Evolutionary conservation across 2,888 invertebrate species (phyloP).

Genomic region (Nephrotoma guestfalica): DNA sequence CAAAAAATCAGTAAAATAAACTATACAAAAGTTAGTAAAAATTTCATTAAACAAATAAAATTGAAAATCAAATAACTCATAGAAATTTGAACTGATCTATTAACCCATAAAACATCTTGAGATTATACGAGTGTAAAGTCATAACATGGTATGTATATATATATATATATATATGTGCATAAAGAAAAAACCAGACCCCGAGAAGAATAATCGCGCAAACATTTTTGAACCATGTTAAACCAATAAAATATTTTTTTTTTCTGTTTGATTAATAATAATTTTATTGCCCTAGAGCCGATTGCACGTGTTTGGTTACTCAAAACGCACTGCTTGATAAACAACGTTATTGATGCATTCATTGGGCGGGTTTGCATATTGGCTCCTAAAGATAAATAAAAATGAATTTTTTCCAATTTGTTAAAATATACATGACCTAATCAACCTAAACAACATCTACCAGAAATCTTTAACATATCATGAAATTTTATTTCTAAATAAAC

Average conservation of each 20-base stretch:
- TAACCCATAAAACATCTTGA: neutral
- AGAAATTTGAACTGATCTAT: neutral
- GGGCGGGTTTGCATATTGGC: neutral
- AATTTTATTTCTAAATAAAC: neutral
- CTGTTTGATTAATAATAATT: neutral
- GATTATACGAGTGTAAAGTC: neutral
- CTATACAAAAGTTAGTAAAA: neutral
- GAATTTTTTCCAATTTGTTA: neutral
- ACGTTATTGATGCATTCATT: neutral
- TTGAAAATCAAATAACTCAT: neutral
- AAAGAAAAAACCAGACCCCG: neutral
- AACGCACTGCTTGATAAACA: neutral
- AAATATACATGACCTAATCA: neutral
- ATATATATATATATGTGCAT: neutral
- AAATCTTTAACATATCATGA: neutral
- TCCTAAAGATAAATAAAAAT: neutral
- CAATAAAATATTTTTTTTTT: neutral
- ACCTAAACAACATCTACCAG: neutral
- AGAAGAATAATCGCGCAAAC: neutral
- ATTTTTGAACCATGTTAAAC: neutral
- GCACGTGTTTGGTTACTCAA: neutral
- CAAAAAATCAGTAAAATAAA: neutral
- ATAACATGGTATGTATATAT: neutral
- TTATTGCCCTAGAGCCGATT: neutral
- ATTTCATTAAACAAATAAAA: neutral